Base-by-base conservation (phyloP, 2,888 invertebrate genomes). In the Argynnis bischoffii region DNA sequence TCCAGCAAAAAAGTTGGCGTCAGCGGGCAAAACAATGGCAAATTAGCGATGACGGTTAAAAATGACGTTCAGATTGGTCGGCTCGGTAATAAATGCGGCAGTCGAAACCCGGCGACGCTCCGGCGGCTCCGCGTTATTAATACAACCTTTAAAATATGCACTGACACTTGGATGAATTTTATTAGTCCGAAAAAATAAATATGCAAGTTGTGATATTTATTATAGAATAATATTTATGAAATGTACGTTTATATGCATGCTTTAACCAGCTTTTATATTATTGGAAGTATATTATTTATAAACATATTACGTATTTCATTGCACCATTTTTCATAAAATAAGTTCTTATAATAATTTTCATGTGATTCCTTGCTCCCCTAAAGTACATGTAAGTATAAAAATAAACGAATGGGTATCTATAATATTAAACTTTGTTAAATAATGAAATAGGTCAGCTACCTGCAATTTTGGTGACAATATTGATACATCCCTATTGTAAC, bases 31-130 rank as follows among this genome's bases (percentile, higher is more conserved):
- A 91, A 92, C 92, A 92, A 92, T 92, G 84, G 90, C 90, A 87
- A 92, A 92, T 92, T 92, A 92, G 91, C 81, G 86, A 82, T 90
- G 92, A 91, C 91, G 90, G 88, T 82, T 88, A 90, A 90, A 90
- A 92, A 90, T 91, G 89, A 90, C 84, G 86, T 82, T 81, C 77
- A 80, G 78, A 85, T 84, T 81, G 81, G 81, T 76, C 73, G 76
- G 76, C 71, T 61, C 60, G 72, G 75, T 74, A 77, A 76, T 76
- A 74, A 77, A 76, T 77, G 74, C 76, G 75, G 75, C 73, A 73
- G 74, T 81, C 81, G 77, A 72, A 71, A 75, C 67, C 71, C 74
- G 82, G 81, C 80, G 81, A 78, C 79, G 78, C 66, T 72, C 70
- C 76, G 82, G 79, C 81, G 78, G 77, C 66, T 61, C 60, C 64